These are phyloP conservation scores for Drosophila takahashii DNA, from an alignment of 1,140 invertebrate species.

Conservation along the genomic window DNA sequence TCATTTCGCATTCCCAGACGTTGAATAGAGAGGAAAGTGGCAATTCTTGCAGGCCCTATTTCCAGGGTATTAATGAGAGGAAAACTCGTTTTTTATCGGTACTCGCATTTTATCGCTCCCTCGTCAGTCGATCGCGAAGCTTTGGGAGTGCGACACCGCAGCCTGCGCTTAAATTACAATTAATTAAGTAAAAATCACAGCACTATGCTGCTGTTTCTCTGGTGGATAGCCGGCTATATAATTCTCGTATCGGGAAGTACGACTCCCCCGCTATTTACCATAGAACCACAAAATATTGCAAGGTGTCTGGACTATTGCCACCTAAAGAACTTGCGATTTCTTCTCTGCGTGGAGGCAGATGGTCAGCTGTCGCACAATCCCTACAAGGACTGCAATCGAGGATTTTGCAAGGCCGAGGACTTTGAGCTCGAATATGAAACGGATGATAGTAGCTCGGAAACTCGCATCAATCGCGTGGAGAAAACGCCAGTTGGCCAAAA, in stretches of 20 bases:
- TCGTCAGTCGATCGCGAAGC: slow-evolving; percentile 46
- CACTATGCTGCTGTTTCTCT: slow-evolving; percentile 26
- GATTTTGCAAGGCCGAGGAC: slow-evolving; percentile 35
- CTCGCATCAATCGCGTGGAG: slow-evolving; percentile 38
- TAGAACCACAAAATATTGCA: slow-evolving; percentile 1
- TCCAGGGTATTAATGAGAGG: slow-evolving; percentile 14
- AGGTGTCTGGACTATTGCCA: slow-evolving; percentile 39
- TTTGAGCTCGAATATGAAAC: slow-evolving; percentile 41
- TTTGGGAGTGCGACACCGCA: slow-evolving; percentile 32
- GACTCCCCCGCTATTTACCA: neutral
- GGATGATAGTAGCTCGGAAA: neutral
- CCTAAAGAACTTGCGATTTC: slow-evolving; percentile 27
- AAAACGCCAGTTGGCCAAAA: slow-evolving; percentile 39
- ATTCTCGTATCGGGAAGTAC: slow-evolving; percentile 8
- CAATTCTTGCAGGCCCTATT: slow-evolving; percentile 29
- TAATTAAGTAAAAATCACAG: neutral
- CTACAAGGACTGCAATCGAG: slow-evolving; percentile 2
- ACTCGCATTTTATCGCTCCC: neutral
- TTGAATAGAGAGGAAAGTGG: neutral
- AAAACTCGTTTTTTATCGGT: slow-evolving; percentile 35
- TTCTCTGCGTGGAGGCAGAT: slow-evolving; percentile 27
- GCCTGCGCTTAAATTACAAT: slow-evolving; percentile 15
- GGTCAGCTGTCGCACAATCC: slow-evolving; percentile 13
- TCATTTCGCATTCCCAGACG: too few relatives aligned
- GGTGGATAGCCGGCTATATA: slow-evolving; percentile 17